These are phyloP conservation scores for Urocitellus parryii DNA, from an alignment of 2,113 vertebrate species.

Conservation along the genomic window DNA sequence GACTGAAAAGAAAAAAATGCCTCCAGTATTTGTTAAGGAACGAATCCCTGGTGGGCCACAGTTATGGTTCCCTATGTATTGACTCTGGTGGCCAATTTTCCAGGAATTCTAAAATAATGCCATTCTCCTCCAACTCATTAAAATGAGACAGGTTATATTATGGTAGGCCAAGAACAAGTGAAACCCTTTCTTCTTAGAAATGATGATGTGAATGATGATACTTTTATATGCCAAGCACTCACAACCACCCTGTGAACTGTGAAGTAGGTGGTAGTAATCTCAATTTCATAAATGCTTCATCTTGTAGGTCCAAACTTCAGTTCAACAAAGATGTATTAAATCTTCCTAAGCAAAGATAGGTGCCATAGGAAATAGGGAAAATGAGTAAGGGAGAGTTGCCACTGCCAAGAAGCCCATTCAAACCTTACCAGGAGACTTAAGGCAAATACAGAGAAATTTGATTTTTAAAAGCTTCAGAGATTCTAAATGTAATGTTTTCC, in stretches of 20 bases:
- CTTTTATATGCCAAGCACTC: neutral
- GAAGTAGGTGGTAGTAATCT: too few species aligned
- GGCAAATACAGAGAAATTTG: neutral
- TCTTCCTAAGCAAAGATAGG: neutral
- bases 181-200: neutral
- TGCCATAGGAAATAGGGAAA: neutral
- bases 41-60: too few species aligned
- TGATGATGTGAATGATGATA: neutral
- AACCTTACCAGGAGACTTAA: neutral
- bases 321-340: neutral
- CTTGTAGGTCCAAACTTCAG: neutral
- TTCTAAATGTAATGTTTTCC: neutral
- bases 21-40: neutral
- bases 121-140: neutral
- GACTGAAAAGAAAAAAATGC: neutral
- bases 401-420: neutral
- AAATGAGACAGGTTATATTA: neutral
- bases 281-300: neutral
- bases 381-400: neutral
- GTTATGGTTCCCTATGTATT: neutral
- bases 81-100: neutral
- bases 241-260: too few species aligned
- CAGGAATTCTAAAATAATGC: neutral
- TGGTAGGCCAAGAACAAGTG: neutral
- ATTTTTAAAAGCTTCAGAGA: neutral